Evolutionary conservation across 2,888 invertebrate genomes (phyloP).

Genomic region (Campaea margaritaria): DNA sequence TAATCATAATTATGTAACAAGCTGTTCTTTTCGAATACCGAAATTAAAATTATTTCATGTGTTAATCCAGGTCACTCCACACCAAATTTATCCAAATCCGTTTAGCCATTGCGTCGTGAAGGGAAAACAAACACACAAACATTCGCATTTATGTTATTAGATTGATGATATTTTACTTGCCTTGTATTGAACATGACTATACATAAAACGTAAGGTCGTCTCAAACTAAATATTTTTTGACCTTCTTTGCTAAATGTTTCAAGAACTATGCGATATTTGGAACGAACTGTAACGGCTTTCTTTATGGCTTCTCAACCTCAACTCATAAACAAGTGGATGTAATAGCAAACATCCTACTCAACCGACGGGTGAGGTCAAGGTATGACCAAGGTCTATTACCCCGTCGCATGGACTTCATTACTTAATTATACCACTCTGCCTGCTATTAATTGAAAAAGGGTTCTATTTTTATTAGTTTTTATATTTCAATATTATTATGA

Average conservation of each 20-base stretch:
- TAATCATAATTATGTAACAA: too few relatives aligned
- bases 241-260: background rate
- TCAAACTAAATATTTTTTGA: background rate
- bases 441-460: background rate
- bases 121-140: too few relatives aligned
- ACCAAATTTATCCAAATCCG: too few relatives aligned
- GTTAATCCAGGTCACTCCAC: too few relatives aligned
- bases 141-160: too few relatives aligned
- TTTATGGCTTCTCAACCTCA: slow-evolving; percentile 23
- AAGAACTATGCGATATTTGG: background rate
- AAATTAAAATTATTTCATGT: too few relatives aligned
- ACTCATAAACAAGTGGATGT: slow-evolving; percentile 25
- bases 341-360: slow-evolving; percentile 33
- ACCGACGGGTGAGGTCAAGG: slow-evolving; percentile 32
- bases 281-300: slow-evolving; percentile 15
- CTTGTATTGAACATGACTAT: too few relatives aligned
- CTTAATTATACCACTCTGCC: background rate
- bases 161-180: too few relatives aligned
- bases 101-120: too few relatives aligned
- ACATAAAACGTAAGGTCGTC: background rate
- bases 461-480: background rate
- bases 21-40: too few relatives aligned
- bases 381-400: slow-evolving; percentile 21
- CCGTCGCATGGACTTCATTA: slow-evolving; percentile 9
- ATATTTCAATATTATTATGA: too few relatives aligned